phyloP scores from a whole-genome alignment of 2,113 vertebrate genomes.

The Rynchops niger region DNA sequence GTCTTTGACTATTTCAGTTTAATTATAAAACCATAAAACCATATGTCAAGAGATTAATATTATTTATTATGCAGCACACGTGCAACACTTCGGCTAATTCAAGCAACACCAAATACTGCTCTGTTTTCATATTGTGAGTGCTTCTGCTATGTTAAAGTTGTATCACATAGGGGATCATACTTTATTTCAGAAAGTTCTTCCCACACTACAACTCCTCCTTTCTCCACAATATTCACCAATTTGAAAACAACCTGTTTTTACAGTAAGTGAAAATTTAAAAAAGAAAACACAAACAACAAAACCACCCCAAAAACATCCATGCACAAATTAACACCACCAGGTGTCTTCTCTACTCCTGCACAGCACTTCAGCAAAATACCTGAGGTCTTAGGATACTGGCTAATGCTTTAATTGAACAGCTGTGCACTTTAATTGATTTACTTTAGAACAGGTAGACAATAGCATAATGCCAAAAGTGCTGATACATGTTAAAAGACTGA shows the following conservation, averaged over 20 bases:
- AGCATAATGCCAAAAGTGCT: constrained; percentile 54
- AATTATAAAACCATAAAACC: not conserved
- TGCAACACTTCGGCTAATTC: not conserved
- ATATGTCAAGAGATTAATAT: not conserved
- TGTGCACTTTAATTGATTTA: constrained; percentile 75
- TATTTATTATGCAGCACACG: not conserved
- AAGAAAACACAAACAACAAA: not conserved
- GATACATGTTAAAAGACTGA: constrained; percentile 73
- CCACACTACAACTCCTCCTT: not conserved
- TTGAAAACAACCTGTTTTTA: not conserved
- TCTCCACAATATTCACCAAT: not conserved
- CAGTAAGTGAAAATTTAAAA: not conserved
- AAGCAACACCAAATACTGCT: not conserved
- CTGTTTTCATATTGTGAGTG: not conserved
- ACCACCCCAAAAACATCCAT: not conserved
- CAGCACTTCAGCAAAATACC: not conserved
- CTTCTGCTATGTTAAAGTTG: not conserved
- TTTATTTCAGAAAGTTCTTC: not conserved
- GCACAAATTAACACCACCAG: not conserved
- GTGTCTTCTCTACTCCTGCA: not conserved
- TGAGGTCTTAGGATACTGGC: not conserved
- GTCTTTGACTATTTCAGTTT: not conserved
- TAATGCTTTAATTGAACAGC: constrained; percentile 65
- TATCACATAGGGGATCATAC: not conserved
- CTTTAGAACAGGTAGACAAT: constrained; percentile 48